phyloP scores from a whole-genome alignment of 2,888 invertebrate genomes.

The Esperia sulphurella region DNA sequence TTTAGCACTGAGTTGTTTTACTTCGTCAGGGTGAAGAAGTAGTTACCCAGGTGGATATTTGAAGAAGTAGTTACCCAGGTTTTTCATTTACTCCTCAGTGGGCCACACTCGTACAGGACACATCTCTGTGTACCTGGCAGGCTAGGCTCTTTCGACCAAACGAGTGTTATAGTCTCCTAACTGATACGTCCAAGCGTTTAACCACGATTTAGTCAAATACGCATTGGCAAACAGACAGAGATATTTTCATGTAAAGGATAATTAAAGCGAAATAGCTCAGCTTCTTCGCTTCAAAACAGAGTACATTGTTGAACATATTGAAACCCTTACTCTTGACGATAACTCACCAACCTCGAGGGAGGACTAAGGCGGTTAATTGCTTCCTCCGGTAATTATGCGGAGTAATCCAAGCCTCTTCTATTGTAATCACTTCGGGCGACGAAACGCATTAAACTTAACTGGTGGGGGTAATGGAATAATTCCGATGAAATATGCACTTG shows the following conservation, averaged over 20 bases:
- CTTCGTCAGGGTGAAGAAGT: no score
- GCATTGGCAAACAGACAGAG: no score
- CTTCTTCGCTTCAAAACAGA: not conserved
- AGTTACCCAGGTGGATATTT: no score
- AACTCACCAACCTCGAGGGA: conserved; percentile 11
- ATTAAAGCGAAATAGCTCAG: not conserved
- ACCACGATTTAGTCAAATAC: no score
- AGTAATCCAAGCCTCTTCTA: conserved; percentile 34
- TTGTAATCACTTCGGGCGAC: conserved; percentile 6
- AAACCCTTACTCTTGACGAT: not conserved
- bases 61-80: no score
- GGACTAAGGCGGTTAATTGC: conserved; percentile 29
- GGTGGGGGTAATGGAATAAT: conserved; percentile 1
- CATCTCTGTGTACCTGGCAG: no score
- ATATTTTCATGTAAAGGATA: not conserved
- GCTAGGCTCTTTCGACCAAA: no score
- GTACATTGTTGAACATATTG: conserved; percentile 1
- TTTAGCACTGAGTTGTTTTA: no score
- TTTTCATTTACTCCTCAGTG: no score
- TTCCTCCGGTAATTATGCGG: conserved; percentile 33
- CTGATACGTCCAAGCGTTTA: no score
- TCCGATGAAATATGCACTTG: not conserved
- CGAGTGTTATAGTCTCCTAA: no score
- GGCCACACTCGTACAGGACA: no score
- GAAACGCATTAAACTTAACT: conserved; percentile 3